Conservation (phyloP, 2,797 vertebrate species). For the Neostethus bicornis region DNA sequence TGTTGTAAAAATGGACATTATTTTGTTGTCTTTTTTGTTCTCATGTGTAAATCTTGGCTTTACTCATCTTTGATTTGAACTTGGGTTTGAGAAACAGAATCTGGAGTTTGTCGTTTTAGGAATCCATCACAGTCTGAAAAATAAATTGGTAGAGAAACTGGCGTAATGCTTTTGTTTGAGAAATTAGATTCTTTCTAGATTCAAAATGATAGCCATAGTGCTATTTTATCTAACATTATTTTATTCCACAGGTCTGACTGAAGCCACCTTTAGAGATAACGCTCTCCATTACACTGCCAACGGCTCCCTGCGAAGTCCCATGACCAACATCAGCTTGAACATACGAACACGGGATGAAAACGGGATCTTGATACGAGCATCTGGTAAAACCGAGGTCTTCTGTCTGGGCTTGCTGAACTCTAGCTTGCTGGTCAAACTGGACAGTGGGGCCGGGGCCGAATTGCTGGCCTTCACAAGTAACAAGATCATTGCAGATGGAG, state of each 20-base stretch:
- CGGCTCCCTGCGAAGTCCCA: slow-evolving; percentile 64
- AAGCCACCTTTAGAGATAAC: slow-evolving; percentile 84
- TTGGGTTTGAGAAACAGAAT: too few relatives aligned
- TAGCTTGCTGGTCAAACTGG: slow-evolving; percentile 81
- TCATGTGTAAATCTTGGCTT: too few relatives aligned
- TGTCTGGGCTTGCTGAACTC: slow-evolving; percentile 86
- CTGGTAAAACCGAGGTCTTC: slow-evolving; percentile 73
- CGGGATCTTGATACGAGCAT: slow-evolving; percentile 81
- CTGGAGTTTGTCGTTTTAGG: too few relatives aligned
- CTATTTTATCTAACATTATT: not conserved
- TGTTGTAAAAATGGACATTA: too few relatives aligned
- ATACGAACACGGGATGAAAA: slow-evolving; percentile 87
- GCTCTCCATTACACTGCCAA: slow-evolving; percentile 81
- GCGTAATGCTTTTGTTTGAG: too few relatives aligned
- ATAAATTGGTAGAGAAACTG: too few relatives aligned
- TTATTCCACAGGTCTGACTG: slow-evolving; percentile 82
- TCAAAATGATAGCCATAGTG: too few relatives aligned
- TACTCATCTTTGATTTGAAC: too few relatives aligned
- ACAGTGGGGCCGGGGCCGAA: slow-evolving; percentile 76
- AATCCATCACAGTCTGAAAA: too few relatives aligned
- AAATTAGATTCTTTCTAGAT: too few relatives aligned
- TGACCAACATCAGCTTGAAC: slow-evolving; percentile 81
- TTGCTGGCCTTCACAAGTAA: slow-evolving; percentile 77
- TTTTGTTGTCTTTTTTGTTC: too few relatives aligned
- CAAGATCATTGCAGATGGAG: slow-evolving; percentile 79